Evolutionary conservation across 2,888 invertebrate genomes (phyloP), one percentile per base, ranked within the genome.

Genomic region (Euproctis similis): DNA sequence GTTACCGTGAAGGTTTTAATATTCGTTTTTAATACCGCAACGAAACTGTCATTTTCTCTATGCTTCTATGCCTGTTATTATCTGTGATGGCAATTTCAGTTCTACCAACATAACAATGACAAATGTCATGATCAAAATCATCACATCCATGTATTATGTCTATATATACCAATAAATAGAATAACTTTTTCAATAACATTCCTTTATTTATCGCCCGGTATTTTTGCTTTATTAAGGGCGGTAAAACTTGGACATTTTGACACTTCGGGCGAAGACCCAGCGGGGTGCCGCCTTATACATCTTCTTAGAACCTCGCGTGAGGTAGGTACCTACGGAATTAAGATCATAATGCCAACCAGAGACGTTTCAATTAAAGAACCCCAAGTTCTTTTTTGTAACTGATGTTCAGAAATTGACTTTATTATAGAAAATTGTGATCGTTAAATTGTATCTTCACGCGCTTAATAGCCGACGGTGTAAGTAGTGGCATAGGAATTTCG

Each of bases 211-310:
- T 36, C 42, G 39, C n/a, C n/a, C n/a, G n/a, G n/a, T 42, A 46
- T 34, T 39, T 46, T 44, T 39, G 24, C 34, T 42, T 36, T 34
- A 28, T 22, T 40, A 56, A 53, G 72, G 70, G 71, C 75, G 68
- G 76, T 59, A 70, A 62, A 57, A 64, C 53, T 65, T 62, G 64
- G 71, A 72, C 76, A 75, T 80, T 78, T 80, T 82, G 84, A 84
- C 84, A 81, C 80, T 80, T 82, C 69, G 70, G 70, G 66, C 69
- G 71, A 80, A 78, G 60, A 59, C 76, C 24, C 84, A 73, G 78
- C 77, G 67, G 84, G 84, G 62, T 51, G 67, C 46, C 74, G 39
- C 53, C 61, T 63, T 69, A 67, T 72, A 65, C 59, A 59, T 71
- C 56, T 81, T 82, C 81, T 65, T 49, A 67, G 82, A 81, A 81